Base-by-base conservation (phyloP, 1,140 invertebrate species). In the Drosophila tropicalis region DNA sequence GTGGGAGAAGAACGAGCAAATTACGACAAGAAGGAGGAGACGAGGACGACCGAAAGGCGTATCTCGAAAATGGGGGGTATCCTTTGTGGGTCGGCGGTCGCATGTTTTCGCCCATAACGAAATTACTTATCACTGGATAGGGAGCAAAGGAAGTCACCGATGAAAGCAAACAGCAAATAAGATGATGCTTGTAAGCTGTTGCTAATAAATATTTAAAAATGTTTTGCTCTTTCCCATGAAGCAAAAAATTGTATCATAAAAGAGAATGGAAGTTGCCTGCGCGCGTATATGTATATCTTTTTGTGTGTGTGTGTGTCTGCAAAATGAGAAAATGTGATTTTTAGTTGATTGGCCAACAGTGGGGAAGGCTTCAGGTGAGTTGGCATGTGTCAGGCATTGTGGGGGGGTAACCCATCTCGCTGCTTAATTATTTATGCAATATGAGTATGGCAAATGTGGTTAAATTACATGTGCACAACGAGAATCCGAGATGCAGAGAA, bases 141-240 rank as follows among this genome's bases (percentile, higher is more conserved):
- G 67, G 39, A 68, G 62, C 65, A 72, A 60, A 60, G 57, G 41
- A 51, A 63, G 55, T 56, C 61, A 70, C 41, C 65, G 74, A 72
- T 79, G 67, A 67, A 64, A 58, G 71, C 41, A 54, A 67, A 36
- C 29, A 25, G 25, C 60, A 85, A 67, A 81, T 80, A 72, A 70
- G 80, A 84, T 84, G 80, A 78, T 64, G 70, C 73, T 75, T 84
- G 80, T 84, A 89, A 89, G 84, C 84, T 84, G 70, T 56, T 89
- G 80, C 77, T 89, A 89, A 89, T 89, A 89, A 89, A 90, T 90
- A 89, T 89, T 89, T 89, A 65, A 89, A 89, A 89, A 72, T 87
- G 84, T 89, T 89, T 80, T 70, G 44, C 15, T 47, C 15, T 9
- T 47, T 47, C 15, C 44, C 44, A 47, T 36, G 34, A 7, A 47